Evolutionary conservation across 1,140 invertebrate genomes (phyloP), one percentile per base, ranked within the genome.

Genomic region (Nasonia giraulti): DNA sequence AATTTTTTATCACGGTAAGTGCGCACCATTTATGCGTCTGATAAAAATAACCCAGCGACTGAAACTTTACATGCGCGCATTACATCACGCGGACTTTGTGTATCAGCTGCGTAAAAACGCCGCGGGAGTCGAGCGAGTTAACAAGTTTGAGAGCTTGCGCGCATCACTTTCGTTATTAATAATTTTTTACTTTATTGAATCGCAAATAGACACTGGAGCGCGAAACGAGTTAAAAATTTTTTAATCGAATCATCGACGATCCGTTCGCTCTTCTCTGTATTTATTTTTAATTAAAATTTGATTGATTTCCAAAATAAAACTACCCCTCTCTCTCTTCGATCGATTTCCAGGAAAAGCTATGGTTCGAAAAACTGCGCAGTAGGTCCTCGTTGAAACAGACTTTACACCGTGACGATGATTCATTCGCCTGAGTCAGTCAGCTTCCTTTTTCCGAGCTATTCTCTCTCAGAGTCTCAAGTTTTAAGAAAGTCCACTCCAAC

Each of bases 401-500:
- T 33, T 7, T 31, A 11, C 14, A 10, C 11, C 33, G 33, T 27
- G 23, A 23, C 68, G 80, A 82, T 85, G 82, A 85, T 79, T 82
- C 80, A 85, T 75, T 78, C 37, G 11, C 80, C 74, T 50, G 47
- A 33, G 75, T 85, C 84, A 55, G 77, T 85, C 83, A 77, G 71
- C 73, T 44, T 20, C 40, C 40, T 78, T 62, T 62, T 62, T n/a
- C 55, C 55, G 17, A 50, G 82, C 73, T 27, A 78, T 78, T 82
- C 74, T 82, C 74, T 82, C 23, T 68, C 33, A 27, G 12, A 33
- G 23, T 14, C 37, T 10, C 20, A 82, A 82, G 8, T 85, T 85
- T 85, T 82, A 62, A 82, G 73, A 77, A 75, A 78, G 6, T 50
- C 68, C 31, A 68, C 82, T 20, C 20, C 47, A 17, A 7, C 7